These are phyloP conservation scores for Dorcus parallelipipedus DNA, from an alignment of 2,888 invertebrate species.

Conservation along the genomic window DNA sequence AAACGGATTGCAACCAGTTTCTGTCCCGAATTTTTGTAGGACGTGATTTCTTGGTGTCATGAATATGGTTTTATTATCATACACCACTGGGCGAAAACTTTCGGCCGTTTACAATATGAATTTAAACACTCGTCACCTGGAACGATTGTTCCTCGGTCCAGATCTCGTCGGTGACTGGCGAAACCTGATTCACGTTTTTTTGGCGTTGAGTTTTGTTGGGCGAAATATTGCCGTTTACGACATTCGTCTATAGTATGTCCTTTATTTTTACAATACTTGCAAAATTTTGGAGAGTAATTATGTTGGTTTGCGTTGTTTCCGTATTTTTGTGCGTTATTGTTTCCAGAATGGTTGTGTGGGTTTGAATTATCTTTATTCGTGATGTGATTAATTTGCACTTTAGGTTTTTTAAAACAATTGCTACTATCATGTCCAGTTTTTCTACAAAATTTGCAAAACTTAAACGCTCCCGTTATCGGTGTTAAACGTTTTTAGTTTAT, in stretches of 20 bases:
- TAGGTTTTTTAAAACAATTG: too few relatives aligned
- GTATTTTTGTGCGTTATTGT: neutral
- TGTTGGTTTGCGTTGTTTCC: too few relatives aligned
- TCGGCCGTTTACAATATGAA: too few relatives aligned
- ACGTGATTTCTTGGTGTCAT: constrained; percentile 13
- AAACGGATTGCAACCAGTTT: constrained; percentile 16
- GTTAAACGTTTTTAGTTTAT: too few relatives aligned
- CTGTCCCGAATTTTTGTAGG: constrained; percentile 12
- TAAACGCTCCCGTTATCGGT: too few relatives aligned
- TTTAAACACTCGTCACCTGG: neutral
- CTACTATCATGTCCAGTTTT: too few relatives aligned
- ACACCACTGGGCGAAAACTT: constrained; percentile 13
- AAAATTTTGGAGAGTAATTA: neutral
- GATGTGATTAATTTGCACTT: too few relatives aligned
- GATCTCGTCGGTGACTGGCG: neutral
- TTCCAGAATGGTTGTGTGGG: neutral
- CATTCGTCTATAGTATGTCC: neutral
- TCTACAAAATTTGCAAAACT: too few relatives aligned
- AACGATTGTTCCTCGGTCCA: neutral
- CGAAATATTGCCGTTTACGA: neutral
- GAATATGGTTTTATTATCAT: constrained; percentile 7
- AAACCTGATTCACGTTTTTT: constrained; percentile 1
- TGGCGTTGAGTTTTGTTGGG: too few relatives aligned
- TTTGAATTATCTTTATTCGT: neutral
- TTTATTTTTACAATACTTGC: neutral